Evolutionary conservation across 2,888 invertebrate species (phyloP).

Genomic region (Trichopoda pennipes): DNA sequence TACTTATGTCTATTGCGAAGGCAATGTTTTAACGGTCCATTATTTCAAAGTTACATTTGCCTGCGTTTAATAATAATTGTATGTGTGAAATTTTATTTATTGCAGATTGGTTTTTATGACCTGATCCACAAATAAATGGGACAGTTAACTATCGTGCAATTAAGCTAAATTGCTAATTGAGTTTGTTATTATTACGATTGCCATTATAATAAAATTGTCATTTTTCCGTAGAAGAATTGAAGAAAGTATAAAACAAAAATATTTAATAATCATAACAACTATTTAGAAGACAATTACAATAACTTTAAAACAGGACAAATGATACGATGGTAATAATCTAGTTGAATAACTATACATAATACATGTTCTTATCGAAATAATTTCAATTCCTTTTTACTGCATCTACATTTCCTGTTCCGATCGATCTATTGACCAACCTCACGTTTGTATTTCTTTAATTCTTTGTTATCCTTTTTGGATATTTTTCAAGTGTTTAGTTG

Average conservation of each 20-base stretch:
- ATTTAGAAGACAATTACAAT: slow-evolving; percentile 36
- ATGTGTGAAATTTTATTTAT: no score
- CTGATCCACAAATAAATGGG: no score
- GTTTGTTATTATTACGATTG: no score
- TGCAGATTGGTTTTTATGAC: no score
- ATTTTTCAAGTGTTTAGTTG: background rate
- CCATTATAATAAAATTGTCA: no score
- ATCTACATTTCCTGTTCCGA: slow-evolving; percentile 38
- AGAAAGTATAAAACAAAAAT: background rate
- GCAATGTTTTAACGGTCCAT: no score
- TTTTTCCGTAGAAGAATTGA: background rate
- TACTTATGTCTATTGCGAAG: no score
- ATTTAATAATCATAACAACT: slow-evolving; percentile 33
- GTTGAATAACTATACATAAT: background rate
- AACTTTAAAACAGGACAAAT: background rate
- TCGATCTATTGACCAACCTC: slow-evolving; percentile 18
- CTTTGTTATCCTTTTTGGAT: slow-evolving; percentile 10
- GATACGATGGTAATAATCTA: background rate
- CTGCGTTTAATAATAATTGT: no score
- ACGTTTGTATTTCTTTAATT: slow-evolving; percentile 15
- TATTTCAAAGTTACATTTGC: no score
- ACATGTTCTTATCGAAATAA: slow-evolving; percentile 1
- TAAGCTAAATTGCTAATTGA: slow-evolving; percentile 17
- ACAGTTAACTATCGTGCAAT: background rate
- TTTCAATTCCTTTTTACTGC: slow-evolving; percentile 35